Evolutionary conservation across 2,113 vertebrate species (phyloP).

Genomic region (Gorsachius goisagi): DNA sequence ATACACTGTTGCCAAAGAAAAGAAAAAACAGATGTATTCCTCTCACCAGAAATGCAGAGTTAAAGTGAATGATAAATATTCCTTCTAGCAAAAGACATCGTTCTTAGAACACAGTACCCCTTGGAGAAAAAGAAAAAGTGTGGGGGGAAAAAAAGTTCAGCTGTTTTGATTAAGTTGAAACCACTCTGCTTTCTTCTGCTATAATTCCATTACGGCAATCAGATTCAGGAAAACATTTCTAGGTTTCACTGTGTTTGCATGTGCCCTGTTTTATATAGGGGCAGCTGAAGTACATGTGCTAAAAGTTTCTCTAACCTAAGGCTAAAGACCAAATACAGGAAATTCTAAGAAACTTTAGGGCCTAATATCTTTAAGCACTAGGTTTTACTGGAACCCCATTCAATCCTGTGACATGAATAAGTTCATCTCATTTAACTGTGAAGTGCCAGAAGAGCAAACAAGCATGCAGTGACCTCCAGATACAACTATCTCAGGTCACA

Average conservation of each 20-base stretch:
- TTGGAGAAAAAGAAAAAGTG: neutral
- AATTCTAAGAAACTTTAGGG: neutral
- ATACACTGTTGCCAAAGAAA: neutral
- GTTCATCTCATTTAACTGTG: neutral
- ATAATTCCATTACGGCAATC: neutral
- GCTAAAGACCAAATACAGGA: neutral
- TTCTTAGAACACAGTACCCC: neutral
- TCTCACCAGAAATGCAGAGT: neutral
- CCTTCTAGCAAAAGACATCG: neutral
- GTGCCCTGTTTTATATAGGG: neutral
- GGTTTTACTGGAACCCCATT: neutral
- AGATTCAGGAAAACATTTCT: neutral
- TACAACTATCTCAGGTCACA: neutral
- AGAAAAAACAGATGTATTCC: neutral
- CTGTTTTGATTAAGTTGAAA: neutral
- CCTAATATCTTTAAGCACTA: neutral
- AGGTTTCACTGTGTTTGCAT: neutral
- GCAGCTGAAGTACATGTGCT: neutral
- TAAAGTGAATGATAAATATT: neutral
- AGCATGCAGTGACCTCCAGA: neutral
- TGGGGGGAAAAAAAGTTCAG: neutral
- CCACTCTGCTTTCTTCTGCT: neutral
- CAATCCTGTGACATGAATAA: neutral
- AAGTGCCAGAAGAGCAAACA: neutral
- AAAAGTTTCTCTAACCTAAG: neutral